phyloP scores from a whole-genome alignment of 2,888 invertebrate genomes.

The Lordiphosa fenestrarum region DNA sequence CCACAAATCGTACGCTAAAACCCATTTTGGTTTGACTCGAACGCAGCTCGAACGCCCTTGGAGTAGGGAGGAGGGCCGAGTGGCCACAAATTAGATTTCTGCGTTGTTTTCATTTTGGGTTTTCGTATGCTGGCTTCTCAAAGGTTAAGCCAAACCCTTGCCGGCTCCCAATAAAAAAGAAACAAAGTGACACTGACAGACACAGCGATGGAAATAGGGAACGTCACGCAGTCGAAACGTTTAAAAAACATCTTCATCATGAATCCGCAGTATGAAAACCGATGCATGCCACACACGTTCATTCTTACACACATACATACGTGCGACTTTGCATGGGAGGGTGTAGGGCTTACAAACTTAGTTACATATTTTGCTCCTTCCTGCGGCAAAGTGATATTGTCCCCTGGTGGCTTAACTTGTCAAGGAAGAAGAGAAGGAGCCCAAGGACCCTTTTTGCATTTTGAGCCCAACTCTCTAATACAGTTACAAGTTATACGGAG shows the following conservation, averaged over 20 bases:
- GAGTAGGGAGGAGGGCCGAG: slow-evolving; percentile 21
- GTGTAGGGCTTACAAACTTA: slow-evolving; percentile 28
- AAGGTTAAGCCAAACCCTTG: slow-evolving; percentile 11
- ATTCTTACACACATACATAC: too few species aligned
- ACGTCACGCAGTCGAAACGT: slow-evolving; percentile 38
- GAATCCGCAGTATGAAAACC: slow-evolving; percentile 54
- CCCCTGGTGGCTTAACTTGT: slow-evolving; percentile 69
- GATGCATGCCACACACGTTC: slow-evolving; percentile 32
- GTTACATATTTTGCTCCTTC: slow-evolving; percentile 29
- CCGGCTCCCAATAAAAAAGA: slow-evolving; percentile 23
- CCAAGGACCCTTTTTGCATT: slow-evolving; percentile 47
- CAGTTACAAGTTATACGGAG: slow-evolving; percentile 16
- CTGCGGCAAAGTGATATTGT: slow-evolving; percentile 60
- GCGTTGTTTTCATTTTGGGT: slow-evolving; percentile 49
- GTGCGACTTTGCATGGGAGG: not conserved
- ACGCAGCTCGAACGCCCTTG: slow-evolving; percentile 25
- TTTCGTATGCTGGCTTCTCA: slow-evolving; percentile 23
- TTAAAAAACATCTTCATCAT: slow-evolving; percentile 64
- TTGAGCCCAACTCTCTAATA: slow-evolving; percentile 25
- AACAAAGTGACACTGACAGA: slow-evolving; percentile 53
- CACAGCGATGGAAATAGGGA: slow-evolving; percentile 6
- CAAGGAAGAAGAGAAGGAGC: slow-evolving; percentile 41
- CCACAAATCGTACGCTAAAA: slow-evolving; percentile 67
- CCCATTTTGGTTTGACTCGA: slow-evolving; percentile 55
- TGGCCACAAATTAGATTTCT: slow-evolving; percentile 63